Evolutionary conservation across 2,113 vertebrate genomes (phyloP), one percentile per base, ranked within the genome.

Genomic region (Glaucomys volans): DNA sequence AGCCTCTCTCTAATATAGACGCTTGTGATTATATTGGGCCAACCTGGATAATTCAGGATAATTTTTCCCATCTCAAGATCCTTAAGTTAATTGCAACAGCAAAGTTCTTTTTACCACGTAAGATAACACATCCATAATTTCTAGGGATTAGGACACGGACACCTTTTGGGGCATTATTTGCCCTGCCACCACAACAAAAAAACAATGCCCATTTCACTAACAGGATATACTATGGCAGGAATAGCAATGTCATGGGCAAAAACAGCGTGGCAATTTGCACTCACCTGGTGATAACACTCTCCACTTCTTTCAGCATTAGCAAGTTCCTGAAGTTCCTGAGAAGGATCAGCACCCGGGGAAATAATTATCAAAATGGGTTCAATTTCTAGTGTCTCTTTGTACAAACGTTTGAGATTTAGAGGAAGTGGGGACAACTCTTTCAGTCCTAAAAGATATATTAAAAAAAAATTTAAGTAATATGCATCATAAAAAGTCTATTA

Each of bases 281-380:
- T 96, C 57, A 99, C 99, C 99, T 99, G 99, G 71, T 99, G 99
- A 94, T 99, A 99, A 98, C 98, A 98, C 37, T 99, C 99, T 57
- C 98, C 98, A 54, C 98, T 99, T 97, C 99, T 97, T 50, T 99
- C 99, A 94, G 99, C 98, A 79, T 96, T 98, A 86, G 99, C 99
- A 67, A 99, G 99, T 96, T 99, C 99, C 92, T 99, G 99, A 64
- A 99, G 98, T 92, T 99, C 99, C 98, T 99, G 99, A 95, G 99
- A 99, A 30, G 99, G 99, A 97, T 99, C 99, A 69, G 99, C 99
- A 81, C 99, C 99, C 26, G 99, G 99, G 84, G 99, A 99, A 98
- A 99, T 99, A 96, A 99, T 99, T 74, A 99, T 99, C 97, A 99
- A 98, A 97, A 99, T 97, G 0, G 99, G 99, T 90, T 99, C 99